These are phyloP conservation scores for Bathynomus jamesi DNA, from an alignment of 1,140 invertebrate species.

Conservation along the genomic window DNA sequence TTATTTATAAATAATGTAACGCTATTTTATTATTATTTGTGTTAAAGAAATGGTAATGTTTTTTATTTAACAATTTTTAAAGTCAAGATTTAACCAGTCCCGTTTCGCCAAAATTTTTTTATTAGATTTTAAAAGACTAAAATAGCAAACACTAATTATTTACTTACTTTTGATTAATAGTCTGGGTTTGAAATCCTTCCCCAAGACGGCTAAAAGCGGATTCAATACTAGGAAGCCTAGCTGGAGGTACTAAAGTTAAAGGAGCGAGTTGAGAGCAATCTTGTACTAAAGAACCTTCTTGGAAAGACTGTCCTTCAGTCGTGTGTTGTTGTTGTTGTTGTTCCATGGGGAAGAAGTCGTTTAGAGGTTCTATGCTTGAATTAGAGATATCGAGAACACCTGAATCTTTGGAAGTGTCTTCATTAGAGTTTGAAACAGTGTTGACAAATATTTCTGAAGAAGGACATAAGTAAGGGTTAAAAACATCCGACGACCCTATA, in stretches of 20 bases:
- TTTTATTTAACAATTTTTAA: too few relatives aligned
- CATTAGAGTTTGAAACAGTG: background rate
- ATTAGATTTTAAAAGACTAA: too few relatives aligned
- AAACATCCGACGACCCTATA: background rate
- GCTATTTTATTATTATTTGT: too few relatives aligned
- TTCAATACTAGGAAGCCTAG: conserved; percentile 34
- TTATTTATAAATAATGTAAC: too few relatives aligned
- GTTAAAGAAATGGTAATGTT: too few relatives aligned
- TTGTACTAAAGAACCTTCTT: background rate
- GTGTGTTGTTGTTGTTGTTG: background rate
- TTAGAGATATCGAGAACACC: background rate
- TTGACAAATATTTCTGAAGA: background rate
- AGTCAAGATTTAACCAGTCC: too few relatives aligned
- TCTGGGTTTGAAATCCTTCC: conserved; percentile 10
- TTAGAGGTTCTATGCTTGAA: background rate
- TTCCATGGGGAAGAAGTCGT: background rate
- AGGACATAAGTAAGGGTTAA: background rate
- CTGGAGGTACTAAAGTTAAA: conserved; percentile 1
- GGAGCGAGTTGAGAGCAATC: background rate
- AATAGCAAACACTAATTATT: too few relatives aligned
- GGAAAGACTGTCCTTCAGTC: background rate
- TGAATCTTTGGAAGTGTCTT: background rate
- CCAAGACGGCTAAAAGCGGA: conserved; percentile 34
- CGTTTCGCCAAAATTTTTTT: too few relatives aligned
- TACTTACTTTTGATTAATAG: too few relatives aligned